Base-by-base conservation (phyloP, 2,797 vertebrate genomes). In the Podarcis siculus region DNA sequence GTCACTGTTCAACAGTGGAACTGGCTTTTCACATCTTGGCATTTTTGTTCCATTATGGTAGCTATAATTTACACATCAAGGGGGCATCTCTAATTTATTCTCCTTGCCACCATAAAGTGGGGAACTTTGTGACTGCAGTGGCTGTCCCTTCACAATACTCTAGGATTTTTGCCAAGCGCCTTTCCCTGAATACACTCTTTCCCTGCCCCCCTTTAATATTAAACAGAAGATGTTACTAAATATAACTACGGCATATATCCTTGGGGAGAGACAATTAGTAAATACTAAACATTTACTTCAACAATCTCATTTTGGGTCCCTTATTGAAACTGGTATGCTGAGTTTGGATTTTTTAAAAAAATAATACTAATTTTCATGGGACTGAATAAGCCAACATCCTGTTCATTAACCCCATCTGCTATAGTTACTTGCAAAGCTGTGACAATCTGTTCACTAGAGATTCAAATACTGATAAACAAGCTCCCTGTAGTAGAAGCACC, bases 321-420 rank as follows among this genome's bases (percentile, higher is more conserved):
- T 90, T 94, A 93, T 93, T 93, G 91, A 94, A 95, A 94, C 90
- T 85, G 73, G 71, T 94, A 90, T 87, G 87, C 83, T 96, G 90
- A 93, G 90, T 95, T 95, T 94, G 90, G 88, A 94, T 91, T 89
- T 8, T 49, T 49, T 15, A 55, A 55, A 93, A 95, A 39, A 37
- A 35, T 4, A 79, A 21, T 89, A 95, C 90, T 94, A 13, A 92
- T 93, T 95, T 95, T 92, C 79, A 88, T 92, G 90, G 91, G 87
- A 91, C 84, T 95, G 88, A 93, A 94, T 92, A 94, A 94, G 73
- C 86, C 93, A 84, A 92, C 92, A 94, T 94, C 90, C 83, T 94
- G 90, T 95, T 95, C 96, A 95, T 96, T 95, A 96, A 95, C 95
- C 91, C 87, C 93, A 90, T 95, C 90, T 96, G 90, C 93, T 96